Conservation (phyloP, 2,113 vertebrate species). For the Nibea coibor region DNA sequence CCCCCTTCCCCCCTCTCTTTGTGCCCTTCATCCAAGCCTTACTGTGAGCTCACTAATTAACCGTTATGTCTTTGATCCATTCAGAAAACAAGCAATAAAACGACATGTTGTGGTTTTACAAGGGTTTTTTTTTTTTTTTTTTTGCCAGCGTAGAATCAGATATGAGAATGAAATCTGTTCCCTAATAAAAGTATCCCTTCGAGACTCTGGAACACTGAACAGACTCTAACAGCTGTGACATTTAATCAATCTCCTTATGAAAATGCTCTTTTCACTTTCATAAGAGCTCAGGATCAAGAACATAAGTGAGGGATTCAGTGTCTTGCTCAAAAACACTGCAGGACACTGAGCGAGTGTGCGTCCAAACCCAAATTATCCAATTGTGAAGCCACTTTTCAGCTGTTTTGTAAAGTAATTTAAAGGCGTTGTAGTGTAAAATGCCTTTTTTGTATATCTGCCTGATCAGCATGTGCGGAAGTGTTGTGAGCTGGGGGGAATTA, state of each 20-base stretch:
- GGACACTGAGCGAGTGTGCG: too few species aligned
- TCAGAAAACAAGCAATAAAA: neutral
- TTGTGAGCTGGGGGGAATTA: conserved; percentile 63
- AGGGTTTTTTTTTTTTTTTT: too few species aligned
- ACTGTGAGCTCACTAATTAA: conserved; percentile 4
- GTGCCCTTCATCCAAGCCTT: neutral
- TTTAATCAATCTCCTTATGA: conserved; percentile 10
- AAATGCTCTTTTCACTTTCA: conserved; percentile 17
- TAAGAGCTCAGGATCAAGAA: neutral
- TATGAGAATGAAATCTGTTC: neutral
- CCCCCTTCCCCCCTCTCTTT: neutral
- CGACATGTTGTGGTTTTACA: neutral
- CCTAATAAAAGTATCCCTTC: neutral
- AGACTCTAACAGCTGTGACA: neutral
- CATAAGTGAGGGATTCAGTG: conserved; percentile 1
- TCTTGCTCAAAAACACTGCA: conserved; percentile 12
- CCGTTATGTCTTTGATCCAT: neutral
- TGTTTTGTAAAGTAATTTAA: conserved; percentile 8
- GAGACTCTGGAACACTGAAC: neutral
- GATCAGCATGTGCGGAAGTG: conserved; percentile 52
- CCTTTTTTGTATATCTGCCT: conserved; percentile 12
- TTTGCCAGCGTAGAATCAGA: neutral
- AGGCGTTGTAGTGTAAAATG: conserved; percentile 13
- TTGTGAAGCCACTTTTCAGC: neutral
- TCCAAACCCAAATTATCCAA: neutral